Percentiles rank a stretch among this genome's conserved stretches.
These are phyloP conservation scores for Eulithis prunata DNA, from an alignment of 2,888 invertebrate species.

Conservation along the genomic window DNA sequence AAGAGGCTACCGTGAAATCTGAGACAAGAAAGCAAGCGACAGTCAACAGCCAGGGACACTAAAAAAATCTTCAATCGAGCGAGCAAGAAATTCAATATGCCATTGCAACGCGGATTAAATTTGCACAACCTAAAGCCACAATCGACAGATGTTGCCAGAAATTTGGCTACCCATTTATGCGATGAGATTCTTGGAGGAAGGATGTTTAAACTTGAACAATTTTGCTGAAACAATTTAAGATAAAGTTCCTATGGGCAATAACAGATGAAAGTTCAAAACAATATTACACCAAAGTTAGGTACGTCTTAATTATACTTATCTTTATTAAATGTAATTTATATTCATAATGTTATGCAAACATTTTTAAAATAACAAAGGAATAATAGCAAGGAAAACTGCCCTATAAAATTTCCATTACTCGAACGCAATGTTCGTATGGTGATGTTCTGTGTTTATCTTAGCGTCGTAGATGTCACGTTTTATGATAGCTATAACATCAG, in stretches of 20 bases:
- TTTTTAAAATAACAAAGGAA: slow-evolving; percentile 51
- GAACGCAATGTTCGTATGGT: slow-evolving; percentile 51
- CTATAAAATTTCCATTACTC: slow-evolving; percentile 66
- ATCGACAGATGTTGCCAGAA: slow-evolving; percentile 78
- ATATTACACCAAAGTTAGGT: slow-evolving; percentile 35
- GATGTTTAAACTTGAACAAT: slow-evolving; percentile 55
- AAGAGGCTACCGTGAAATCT: slow-evolving; percentile 80
- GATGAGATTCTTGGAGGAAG: slow-evolving; percentile 59
- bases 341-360: slow-evolving; percentile 5
- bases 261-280: slow-evolving; percentile 42
- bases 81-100: slow-evolving; percentile 79
- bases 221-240: slow-evolving; percentile 49
- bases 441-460: slow-evolving; percentile 59
- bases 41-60: slow-evolving; percentile 70
- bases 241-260: slow-evolving; percentile 42
- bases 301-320: slow-evolving; percentile 1
- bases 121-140: slow-evolving; percentile 75
- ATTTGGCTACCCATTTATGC: slow-evolving; percentile 67
- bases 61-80: slow-evolving; percentile 77
- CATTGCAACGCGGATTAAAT: slow-evolving; percentile 77
- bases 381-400: slow-evolving; percentile 60
- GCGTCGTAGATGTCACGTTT: slow-evolving; percentile 63
- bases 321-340: neutral
- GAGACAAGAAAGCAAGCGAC: slow-evolving; percentile 80
- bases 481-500: slow-evolving; percentile 67